These are phyloP conservation scores for Chiloscyllium punctatum DNA, from an alignment of 2,797 vertebrate genomes.

Conservation along the genomic window DNA sequence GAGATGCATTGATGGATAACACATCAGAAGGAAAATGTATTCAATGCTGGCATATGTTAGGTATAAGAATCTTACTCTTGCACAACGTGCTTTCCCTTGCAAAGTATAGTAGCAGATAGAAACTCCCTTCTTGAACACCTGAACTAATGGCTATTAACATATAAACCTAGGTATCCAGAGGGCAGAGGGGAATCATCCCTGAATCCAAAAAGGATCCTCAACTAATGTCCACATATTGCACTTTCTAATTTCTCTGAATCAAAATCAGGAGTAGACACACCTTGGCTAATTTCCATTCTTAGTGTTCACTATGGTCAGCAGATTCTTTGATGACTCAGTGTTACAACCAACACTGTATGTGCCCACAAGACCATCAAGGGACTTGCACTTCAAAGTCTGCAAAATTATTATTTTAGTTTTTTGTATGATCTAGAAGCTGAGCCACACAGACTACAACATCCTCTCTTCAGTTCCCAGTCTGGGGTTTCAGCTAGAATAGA, in stretches of 20 bases:
- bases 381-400: not conserved
- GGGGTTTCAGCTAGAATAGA: not conserved
- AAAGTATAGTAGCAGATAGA: no score
- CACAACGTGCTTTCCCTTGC: not conserved
- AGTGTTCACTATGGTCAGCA: not conserved
- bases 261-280: not conserved
- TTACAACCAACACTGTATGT: not conserved
- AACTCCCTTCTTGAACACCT: no score
- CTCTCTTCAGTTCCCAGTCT: not conserved
- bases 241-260: not conserved
- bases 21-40: not conserved
- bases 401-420: not conserved
- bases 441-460: not conserved
- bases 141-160: no score
- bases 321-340: not conserved
- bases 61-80: not conserved
- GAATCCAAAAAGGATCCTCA: not conserved
- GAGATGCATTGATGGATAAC: not conserved
- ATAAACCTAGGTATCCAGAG: not conserved
- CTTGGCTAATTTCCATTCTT: not conserved
- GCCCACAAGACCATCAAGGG: not conserved
- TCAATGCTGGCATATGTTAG: not conserved
- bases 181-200: not conserved
- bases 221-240: not conserved
- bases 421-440: not conserved